phyloP scores from a whole-genome alignment of 2,113 vertebrate species.

The Uropsilus gracilis region DNA sequence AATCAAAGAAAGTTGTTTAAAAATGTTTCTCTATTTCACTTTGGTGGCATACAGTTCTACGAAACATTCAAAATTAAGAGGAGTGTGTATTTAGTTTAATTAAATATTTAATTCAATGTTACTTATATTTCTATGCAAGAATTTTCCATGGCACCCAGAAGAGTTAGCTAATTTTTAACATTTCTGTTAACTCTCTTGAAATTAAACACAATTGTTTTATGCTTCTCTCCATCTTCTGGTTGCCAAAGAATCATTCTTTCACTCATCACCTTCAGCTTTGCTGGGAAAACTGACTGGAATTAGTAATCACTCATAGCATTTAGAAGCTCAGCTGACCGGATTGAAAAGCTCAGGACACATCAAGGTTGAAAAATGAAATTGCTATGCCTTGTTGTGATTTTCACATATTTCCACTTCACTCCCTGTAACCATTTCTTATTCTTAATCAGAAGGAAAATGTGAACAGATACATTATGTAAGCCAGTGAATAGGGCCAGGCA shows the following conservation, averaged over 20 bases:
- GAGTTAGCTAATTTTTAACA: constrained; percentile 71
- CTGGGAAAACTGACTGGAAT: background rate
- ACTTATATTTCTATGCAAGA: constrained; percentile 28
- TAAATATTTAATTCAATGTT: constrained; percentile 76
- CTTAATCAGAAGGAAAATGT: constrained; percentile 66
- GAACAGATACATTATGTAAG: constrained; percentile 49
- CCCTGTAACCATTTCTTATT: constrained; percentile 22
- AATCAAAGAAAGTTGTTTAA: constrained; percentile 47
- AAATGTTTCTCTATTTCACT: constrained; percentile 31
- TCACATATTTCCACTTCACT: constrained; percentile 56
- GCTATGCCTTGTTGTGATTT: constrained; percentile 41
- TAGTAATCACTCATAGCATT: constrained; percentile 16
- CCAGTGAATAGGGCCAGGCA: background rate
- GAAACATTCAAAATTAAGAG: constrained; percentile 67
- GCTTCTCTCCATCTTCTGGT: background rate
- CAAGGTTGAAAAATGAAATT: constrained; percentile 49
- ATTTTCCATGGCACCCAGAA: constrained; percentile 46
- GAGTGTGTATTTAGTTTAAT: constrained; percentile 65
- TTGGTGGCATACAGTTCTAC: constrained; percentile 19
- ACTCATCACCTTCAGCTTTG: background rate
- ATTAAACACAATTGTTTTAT: constrained; percentile 54
- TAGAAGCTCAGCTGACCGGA: constrained; percentile 36
- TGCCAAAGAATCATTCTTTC: background rate
- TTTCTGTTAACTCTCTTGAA: constrained; percentile 49
- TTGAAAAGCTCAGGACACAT: background rate